Percentiles rank a stretch among this genome's conserved stretches.
Evolutionary conservation across 2,888 invertebrate genomes (phyloP).

Genomic region (Heliconius ethilla): DNA sequence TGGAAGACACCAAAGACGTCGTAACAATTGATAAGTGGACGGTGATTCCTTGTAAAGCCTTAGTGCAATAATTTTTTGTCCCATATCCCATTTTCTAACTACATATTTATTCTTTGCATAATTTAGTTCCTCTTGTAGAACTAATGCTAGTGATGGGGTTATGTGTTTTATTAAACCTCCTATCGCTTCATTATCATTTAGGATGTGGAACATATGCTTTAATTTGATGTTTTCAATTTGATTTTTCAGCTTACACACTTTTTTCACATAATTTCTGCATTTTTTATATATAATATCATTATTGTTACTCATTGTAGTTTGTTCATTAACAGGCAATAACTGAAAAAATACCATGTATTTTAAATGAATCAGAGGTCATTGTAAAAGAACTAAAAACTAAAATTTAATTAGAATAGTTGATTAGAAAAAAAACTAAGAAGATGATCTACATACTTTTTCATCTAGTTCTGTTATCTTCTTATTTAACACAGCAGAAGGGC

Average conservation of each 20-base stretch:
- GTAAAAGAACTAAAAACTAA: no score
- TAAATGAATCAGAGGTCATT: no score
- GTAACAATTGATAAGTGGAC: background rate
- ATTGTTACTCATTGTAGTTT: no score
- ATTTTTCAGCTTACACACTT: no score
- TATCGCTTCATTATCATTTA: background rate
- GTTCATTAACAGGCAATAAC: no score
- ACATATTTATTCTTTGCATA: background rate
- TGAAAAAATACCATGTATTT: no score
- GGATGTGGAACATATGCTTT: background rate
- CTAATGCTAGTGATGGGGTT: background rate
- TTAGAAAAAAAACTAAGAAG: no score
- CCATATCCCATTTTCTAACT: background rate
- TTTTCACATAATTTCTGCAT: background rate
- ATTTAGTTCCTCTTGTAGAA: slow-evolving; percentile 1
- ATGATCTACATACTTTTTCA: no score
- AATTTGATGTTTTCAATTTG: background rate
- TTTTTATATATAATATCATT: background rate
- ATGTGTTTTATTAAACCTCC: background rate
- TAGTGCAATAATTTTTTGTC: slow-evolving; percentile 2
- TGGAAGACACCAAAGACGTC: slow-evolving; percentile 10
- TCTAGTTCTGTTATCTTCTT: no score
- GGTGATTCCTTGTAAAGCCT: slow-evolving; percentile 5
- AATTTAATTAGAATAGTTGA: no score
- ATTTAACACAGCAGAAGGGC: no score